These are phyloP conservation scores for Macrotis lagotis DNA, from an alignment of 2,113 vertebrate species.

Conservation along the genomic window DNA sequence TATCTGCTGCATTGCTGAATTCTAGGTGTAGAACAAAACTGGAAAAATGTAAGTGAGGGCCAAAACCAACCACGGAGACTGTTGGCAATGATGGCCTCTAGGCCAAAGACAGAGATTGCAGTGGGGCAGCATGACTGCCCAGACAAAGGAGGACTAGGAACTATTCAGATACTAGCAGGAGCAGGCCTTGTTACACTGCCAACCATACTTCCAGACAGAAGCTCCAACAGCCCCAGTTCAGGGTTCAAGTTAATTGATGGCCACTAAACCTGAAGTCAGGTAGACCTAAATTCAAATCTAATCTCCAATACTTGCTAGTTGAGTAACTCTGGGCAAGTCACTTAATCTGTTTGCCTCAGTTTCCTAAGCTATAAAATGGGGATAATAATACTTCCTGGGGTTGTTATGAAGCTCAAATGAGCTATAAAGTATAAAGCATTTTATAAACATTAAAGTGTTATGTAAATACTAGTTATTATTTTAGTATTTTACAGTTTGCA, in stretches of 20 bases:
- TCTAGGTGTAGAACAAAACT: background rate
- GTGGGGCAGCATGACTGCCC: background rate
- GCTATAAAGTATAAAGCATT: background rate
- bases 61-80: background rate
- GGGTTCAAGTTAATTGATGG: background rate
- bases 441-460: background rate
- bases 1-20: background rate
- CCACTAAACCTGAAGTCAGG: background rate
- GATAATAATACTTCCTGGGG: background rate
- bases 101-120: background rate
- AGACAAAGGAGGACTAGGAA: background rate
- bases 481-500: background rate
- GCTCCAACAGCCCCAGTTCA: background rate
- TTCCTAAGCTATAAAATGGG: background rate
- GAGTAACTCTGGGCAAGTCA: background rate
- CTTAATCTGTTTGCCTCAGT: background rate
- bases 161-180: background rate
- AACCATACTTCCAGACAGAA: background rate
- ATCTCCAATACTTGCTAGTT: background rate
- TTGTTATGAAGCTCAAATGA: background rate
- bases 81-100: background rate
- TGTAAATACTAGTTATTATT: background rate
- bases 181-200: background rate
- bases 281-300: background rate
- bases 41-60: background rate